Evolutionary conservation across 2,113 vertebrate genomes (phyloP).

Genomic region (Halichoeres trimaculatus): DNA sequence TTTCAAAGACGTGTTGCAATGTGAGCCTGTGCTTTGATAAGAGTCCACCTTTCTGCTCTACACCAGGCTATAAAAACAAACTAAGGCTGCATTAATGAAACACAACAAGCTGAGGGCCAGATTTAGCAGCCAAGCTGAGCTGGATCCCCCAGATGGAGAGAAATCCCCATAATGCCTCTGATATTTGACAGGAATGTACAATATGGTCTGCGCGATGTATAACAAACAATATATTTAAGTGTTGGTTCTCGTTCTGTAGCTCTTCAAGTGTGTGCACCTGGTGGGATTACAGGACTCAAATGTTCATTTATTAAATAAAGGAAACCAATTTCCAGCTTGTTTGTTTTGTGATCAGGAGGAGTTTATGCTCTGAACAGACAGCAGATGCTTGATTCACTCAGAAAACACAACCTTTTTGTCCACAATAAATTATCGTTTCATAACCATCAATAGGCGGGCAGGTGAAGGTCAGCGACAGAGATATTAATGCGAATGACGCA

Average conservation of each 20-base stretch:
- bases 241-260: neutral
- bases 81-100: neutral
- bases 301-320: neutral
- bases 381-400: neutral
- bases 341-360: neutral
- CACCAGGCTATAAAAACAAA: neutral
- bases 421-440: neutral
- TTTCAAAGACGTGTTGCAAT: neutral
- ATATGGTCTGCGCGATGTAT: neutral
- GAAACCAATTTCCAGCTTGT: neutral
- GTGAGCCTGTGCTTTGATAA: neutral
- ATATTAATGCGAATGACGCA: neutral
- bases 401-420: neutral
- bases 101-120: neutral
- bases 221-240: neutral
- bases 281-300: neutral
- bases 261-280: neutral
- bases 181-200: neutral
- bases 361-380: slow-evolving; percentile 1
- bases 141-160: neutral
- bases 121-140: neutral
- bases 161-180: neutral
- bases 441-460: neutral
- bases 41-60: neutral
- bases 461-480: too few relatives aligned